Base-by-base conservation (phyloP, 2,113 vertebrate species). In the Megaceryle maxima region DNA sequence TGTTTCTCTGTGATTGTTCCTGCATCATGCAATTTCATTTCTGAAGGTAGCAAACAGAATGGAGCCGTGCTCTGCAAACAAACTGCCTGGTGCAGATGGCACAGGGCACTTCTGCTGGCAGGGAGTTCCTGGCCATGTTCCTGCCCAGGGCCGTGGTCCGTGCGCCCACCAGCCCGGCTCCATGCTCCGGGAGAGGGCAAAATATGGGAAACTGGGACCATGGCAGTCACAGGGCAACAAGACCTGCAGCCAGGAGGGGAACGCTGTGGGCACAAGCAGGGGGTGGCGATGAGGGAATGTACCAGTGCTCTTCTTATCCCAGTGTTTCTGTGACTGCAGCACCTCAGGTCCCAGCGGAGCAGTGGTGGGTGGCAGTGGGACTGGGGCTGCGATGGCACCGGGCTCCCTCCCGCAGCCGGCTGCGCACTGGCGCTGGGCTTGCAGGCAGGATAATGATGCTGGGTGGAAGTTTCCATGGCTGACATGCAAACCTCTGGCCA, bases 31-130 rank as follows among this genome's bases (percentile, higher is more conserved):
- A 14, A 64, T 74, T n/a, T 59, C 56, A 7, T 64, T 79, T 83
- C 87, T 78, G 92, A 75, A 55, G 92, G 66, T 46, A 78, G 86
- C 80, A 94, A 87, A 92, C 77, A 92, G 90, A 41, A 94, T 95
- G 94, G 55, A 39, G 51, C 84, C 53, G 43, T 88, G 93, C 81
- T 92, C 90, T 63, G 89, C 93, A 94, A 74, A 74, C 93, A 55
- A 91, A 94, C 83, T 8, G 66, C 92, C 50, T 10, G 8, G 69
- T 6, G 5, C 93, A 87, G 88, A 59, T 83, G 91, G 88, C 67
- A 79, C 35, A 1, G 3, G 2, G 59, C 0, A 1, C 46, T 41
- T 13, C 48, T 76, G 35, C 43, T 3, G 6, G 51, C 72, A 62
- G 22, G 2, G 14, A 59, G 41, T 8, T 33, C 72, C 21, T 1